Evolutionary conservation across 1,140 invertebrate genomes (phyloP).

Genomic region (Fragariocoptes setiger): DNA sequence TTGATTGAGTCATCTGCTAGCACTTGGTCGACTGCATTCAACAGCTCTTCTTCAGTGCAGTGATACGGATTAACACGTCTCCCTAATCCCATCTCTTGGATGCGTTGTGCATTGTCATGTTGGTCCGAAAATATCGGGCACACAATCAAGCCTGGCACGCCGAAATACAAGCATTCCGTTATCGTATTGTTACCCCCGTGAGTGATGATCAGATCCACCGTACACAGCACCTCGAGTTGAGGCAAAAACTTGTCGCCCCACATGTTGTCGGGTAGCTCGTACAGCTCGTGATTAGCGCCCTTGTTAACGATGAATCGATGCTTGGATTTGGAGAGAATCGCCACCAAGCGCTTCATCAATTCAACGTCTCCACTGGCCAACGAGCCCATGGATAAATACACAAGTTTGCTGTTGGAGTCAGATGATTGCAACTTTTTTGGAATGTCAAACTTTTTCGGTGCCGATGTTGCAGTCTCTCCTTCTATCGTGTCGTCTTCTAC

Average conservation of each 20-base stretch:
- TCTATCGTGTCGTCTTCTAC: not conserved
- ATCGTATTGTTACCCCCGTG: slow-evolving; percentile 15
- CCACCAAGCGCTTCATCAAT: slow-evolving; percentile 7
- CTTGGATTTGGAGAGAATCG: slow-evolving; percentile 4
- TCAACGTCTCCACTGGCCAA: slow-evolving; percentile 11
- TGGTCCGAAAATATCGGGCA: slow-evolving; percentile 6
- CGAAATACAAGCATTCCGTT: slow-evolving; percentile 9
- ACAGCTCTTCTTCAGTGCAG: slow-evolving; percentile 6
- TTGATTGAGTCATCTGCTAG: not conserved
- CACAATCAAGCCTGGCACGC: slow-evolving; percentile 3
- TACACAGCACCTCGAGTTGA: slow-evolving; percentile 1
- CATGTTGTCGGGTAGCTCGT: slow-evolving; percentile 5
- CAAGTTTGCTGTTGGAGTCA: slow-evolving; percentile 1
- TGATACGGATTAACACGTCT: slow-evolving; percentile 5
- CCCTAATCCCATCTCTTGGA: slow-evolving; percentile 4
- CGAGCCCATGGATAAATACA: slow-evolving; percentile 7
- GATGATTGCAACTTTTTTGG: not conserved
- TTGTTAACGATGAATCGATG: slow-evolving; percentile 7
- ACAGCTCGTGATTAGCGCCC: not conserved
- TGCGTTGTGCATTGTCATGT: slow-evolving; percentile 9
- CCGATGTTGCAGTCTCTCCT: not conserved
- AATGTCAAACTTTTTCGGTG: not conserved
- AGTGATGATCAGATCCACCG: slow-evolving; percentile 12
- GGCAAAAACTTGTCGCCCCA: slow-evolving; percentile 7
- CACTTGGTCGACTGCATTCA: not conserved